These are phyloP conservation scores for Eulithis prunata DNA, from an alignment of 2,888 invertebrate genomes.

Conservation along the genomic window DNA sequence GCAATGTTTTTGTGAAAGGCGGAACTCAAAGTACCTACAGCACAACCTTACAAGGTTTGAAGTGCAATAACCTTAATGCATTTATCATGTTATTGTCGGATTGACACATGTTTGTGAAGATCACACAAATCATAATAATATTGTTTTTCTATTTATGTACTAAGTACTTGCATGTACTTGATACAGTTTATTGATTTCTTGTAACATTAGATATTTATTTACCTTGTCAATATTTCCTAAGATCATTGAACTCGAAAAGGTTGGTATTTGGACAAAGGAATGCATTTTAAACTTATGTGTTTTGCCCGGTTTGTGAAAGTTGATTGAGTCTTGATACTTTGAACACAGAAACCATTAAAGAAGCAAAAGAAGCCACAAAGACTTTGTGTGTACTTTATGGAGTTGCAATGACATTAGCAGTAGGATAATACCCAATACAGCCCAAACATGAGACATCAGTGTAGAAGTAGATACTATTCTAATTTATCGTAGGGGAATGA, in stretches of 20 bases:
- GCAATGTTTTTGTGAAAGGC: slow-evolving; percentile 19
- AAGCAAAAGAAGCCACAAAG: no score
- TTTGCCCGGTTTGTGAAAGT: no score
- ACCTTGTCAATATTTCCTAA: slow-evolving; percentile 4
- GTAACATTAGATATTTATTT: slow-evolving; percentile 2
- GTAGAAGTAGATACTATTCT: no score
- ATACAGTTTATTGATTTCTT: neutral
- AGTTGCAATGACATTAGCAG: no score
- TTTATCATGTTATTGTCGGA: slow-evolving; percentile 12
- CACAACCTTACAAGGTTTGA: slow-evolving; percentile 8
- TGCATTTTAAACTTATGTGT: neutral
- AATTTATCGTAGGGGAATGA: no score
- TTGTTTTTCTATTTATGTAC: no score
- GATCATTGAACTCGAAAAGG: neutral
- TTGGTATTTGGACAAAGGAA: neutral
- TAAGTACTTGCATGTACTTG: neutral
- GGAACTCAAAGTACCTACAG: slow-evolving; percentile 13
- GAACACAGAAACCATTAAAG: no score
- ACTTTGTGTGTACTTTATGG: no score
- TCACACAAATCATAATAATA: slow-evolving; percentile 2
- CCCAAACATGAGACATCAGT: no score
- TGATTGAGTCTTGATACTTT: no score
- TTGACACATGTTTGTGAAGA: slow-evolving; percentile 17
- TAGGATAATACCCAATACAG: no score
- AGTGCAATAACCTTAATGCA: slow-evolving; percentile 15